Evolutionary conservation across 37 sponge, comb jelly and placozoan genomes (phyloP).

Genomic region (Eunapius fragilis): DNA sequence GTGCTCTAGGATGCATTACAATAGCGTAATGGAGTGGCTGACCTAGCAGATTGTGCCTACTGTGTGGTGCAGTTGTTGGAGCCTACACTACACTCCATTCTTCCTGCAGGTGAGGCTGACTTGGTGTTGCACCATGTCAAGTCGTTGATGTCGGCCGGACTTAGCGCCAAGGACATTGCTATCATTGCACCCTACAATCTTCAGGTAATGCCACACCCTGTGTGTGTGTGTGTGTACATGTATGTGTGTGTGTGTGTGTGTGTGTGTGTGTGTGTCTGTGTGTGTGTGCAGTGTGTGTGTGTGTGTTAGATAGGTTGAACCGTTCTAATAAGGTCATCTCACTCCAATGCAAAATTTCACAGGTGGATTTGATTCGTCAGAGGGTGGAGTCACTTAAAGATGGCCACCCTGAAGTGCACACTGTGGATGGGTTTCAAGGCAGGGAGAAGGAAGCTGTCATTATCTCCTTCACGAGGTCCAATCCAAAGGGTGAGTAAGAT

Average conservation of each 20-base stretch:
- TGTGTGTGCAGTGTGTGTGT: not conserved
- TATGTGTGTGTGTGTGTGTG: not conserved
- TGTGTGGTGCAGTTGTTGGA: no score
- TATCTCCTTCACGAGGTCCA: constrained; percentile 92
- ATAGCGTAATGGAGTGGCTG: no score
- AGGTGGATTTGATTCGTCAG: constrained; percentile 81
- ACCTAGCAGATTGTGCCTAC: no score
- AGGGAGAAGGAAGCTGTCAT: constrained; percentile 95
- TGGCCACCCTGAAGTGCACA: constrained; percentile 67
- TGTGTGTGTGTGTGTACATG: not conserved
- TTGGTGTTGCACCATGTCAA: constrained; percentile 80
- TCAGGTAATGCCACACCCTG: constrained; percentile 48
- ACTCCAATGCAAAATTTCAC: not conserved
- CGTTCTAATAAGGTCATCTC: not conserved
- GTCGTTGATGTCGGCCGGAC: constrained; percentile 53
- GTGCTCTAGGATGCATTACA: no score
- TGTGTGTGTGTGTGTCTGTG: not conserved
- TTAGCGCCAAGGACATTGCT: constrained; percentile 65
- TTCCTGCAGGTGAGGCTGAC: constrained; percentile 82
- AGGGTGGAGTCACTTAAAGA: constrained; percentile 10
- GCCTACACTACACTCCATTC: not conserved
- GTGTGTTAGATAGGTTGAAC: not conserved
- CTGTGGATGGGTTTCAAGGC: constrained; percentile 98
- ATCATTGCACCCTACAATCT: constrained; percentile 95
- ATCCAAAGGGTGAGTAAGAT: constrained; percentile 66